Conservation (phyloP, 2,888 invertebrate species). For the Trachelus tabidus region DNA sequence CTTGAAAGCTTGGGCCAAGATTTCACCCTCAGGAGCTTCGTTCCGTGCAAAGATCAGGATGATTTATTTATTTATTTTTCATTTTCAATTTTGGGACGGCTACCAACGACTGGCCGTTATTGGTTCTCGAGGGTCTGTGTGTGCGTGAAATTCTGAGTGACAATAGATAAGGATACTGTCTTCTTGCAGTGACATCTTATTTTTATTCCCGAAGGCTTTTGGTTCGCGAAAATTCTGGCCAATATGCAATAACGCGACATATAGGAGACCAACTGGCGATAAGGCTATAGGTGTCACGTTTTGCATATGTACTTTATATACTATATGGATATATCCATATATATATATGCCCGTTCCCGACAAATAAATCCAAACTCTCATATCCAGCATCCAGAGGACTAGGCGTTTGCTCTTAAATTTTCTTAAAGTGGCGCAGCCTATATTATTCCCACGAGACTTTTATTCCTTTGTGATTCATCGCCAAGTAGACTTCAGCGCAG, state of each 20-base stretch:
- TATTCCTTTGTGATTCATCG: background rate
- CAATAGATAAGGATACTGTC: background rate
- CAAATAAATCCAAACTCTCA: constrained; percentile 55
- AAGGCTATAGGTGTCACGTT: background rate
- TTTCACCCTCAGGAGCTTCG: background rate
- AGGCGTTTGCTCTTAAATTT: constrained; percentile 51
- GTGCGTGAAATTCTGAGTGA: background rate
- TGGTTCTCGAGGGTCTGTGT: background rate
- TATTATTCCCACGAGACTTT: constrained; percentile 41
- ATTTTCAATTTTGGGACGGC: background rate
- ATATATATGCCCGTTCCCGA: background rate
- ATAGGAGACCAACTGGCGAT: background rate
- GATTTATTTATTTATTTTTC: background rate
- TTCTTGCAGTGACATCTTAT: background rate
- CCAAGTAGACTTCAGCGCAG: background rate
- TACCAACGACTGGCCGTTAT: background rate
- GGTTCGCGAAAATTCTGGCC: background rate
- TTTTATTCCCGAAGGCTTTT: background rate
- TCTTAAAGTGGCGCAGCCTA: constrained; percentile 51
- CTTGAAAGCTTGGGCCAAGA: background rate
- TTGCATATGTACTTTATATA: background rate
- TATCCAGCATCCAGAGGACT: constrained; percentile 43
- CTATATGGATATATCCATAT: background rate
- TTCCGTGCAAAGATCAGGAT: background rate
- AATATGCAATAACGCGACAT: background rate